Evolutionary conservation across 2,797 vertebrate genomes (phyloP).

Genomic region (Holocentrus rufus): DNA sequence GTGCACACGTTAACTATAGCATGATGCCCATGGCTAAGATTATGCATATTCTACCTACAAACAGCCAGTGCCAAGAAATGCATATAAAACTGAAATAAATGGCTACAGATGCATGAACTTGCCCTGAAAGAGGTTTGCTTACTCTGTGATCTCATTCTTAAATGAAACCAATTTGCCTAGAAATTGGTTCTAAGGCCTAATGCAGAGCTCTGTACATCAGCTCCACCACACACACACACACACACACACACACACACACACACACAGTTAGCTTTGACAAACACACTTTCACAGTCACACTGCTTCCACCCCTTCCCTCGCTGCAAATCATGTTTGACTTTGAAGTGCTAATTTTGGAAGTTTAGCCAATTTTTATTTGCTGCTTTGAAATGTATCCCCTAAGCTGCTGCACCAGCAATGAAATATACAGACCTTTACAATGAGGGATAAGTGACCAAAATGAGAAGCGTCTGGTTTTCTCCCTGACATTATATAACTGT

Average conservation of each 20-base stretch:
- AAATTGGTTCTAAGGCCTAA: slow-evolving; percentile 89
- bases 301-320: slow-evolving; percentile 79
- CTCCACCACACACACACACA: slow-evolving; percentile 65
- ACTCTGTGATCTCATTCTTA: slow-evolving; percentile 89
- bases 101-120: slow-evolving; percentile 83
- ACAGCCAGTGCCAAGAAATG: slow-evolving; percentile 75
- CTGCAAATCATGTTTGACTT: slow-evolving; percentile 89
- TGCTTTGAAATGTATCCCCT: slow-evolving; percentile 90
- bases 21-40: slow-evolving; percentile 69
- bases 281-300: slow-evolving; percentile 82
- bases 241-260: slow-evolving; percentile 41
- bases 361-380: slow-evolving; percentile 91
- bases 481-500: slow-evolving; percentile 86
- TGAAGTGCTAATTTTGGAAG: slow-evolving; percentile 91
- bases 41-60: slow-evolving; percentile 79
- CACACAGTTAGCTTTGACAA: slow-evolving; percentile 66
- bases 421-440: slow-evolving; percentile 88
- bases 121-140: slow-evolving; percentile 85
- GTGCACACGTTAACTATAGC: slow-evolving; percentile 68
- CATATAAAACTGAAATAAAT: slow-evolving; percentile 82
- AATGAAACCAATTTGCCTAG: slow-evolving; percentile 90
- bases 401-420: slow-evolving; percentile 86
- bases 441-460: slow-evolving; percentile 89
- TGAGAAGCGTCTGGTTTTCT: slow-evolving; percentile 85
- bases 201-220: slow-evolving; percentile 85